These are phyloP conservation scores for Caenorhabditis briggsae DNA, from an alignment of 1,140 invertebrate species.

Conservation along the genomic window DNA sequence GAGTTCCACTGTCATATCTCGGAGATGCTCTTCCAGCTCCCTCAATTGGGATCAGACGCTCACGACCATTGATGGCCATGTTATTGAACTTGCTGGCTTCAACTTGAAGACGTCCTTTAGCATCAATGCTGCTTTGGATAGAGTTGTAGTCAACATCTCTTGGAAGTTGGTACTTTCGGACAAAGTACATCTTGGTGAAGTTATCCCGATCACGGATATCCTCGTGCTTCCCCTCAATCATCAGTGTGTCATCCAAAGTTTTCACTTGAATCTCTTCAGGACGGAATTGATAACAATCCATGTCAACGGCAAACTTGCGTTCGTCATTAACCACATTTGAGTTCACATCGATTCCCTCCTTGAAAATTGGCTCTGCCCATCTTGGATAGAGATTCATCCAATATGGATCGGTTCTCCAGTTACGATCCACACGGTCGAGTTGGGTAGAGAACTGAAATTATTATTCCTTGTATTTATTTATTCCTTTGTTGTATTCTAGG, in stretches of 20 bases:
- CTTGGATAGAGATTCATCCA: constrained; percentile 75
- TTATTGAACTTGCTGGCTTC: constrained; percentile 72
- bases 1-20: constrained; percentile 67
- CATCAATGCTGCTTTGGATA: constrained; percentile 72
- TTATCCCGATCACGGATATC: constrained; percentile 76
- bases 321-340: constrained; percentile 74
- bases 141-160: constrained; percentile 71
- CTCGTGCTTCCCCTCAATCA: constrained; percentile 77
- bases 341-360: constrained; percentile 75
- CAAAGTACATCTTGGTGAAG: constrained; percentile 78
- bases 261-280: constrained; percentile 78
- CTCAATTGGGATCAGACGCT: constrained; percentile 75
- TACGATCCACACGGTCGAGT: constrained; percentile 75
- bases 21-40: constrained; percentile 64
- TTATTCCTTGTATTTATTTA: neutral
- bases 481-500: neutral
- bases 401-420: constrained; percentile 76
- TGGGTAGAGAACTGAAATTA: constrained; percentile 75
- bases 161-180: constrained; percentile 77
- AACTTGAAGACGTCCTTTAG: constrained; percentile 75
- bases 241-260: constrained; percentile 76
- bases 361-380: constrained; percentile 78
- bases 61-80: constrained; percentile 71
- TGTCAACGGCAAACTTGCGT: constrained; percentile 74
- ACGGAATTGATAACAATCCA: constrained; percentile 76